Evolutionary conservation across 2,113 vertebrate genomes (phyloP), one percentile per base, ranked within the genome.

Genomic region (Xenus cinereus): DNA sequence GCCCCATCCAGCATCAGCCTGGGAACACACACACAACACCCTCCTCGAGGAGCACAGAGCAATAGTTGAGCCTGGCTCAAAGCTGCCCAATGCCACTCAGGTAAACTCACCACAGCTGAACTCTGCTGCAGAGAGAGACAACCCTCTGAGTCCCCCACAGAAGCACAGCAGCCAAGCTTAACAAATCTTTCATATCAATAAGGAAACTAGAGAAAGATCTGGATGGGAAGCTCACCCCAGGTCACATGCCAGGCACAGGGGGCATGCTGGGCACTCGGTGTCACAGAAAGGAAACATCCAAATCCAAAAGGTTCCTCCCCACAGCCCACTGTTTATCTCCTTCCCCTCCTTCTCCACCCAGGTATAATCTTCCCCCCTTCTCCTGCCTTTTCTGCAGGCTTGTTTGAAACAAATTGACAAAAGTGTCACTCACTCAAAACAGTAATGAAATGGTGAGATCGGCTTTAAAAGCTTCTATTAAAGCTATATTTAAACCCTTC

Each of bases 401-500:
- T 87, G 51, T 72, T 78, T 82, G 28, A 93, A 92, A 77, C 62
- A 79, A 84, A 64, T 12, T 85, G 78, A 83, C 59, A 90, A 35
- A 75, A 79, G 28, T 6, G 41, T 80, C 95, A 93, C 27, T 95
- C 82, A 64, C 33, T 85, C 78, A 46, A 91, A 90, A n/a, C 78
- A 77, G n/a, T 45, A 87, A 91, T 32, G 45, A 92, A 90, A 85
- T 10, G 10, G 63, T 53, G 46, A 90, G 54, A 83, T 79, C 63
- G 39, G 77, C 81, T 94, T 84, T 94, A 72, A 87, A 94, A 91
- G 78, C 82, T 72, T 87, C 16, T 68, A 56, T 74, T 89, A 89
- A 75, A 94, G 64, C 78, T 72, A 74, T 81, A 81, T 89, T 94
- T 95, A 89, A 93, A 87, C 54, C 33, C 10, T 32, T 78, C 41